phyloP scores from a whole-genome alignment of 2,888 invertebrate species.

The Helobdella robusta region DNA sequence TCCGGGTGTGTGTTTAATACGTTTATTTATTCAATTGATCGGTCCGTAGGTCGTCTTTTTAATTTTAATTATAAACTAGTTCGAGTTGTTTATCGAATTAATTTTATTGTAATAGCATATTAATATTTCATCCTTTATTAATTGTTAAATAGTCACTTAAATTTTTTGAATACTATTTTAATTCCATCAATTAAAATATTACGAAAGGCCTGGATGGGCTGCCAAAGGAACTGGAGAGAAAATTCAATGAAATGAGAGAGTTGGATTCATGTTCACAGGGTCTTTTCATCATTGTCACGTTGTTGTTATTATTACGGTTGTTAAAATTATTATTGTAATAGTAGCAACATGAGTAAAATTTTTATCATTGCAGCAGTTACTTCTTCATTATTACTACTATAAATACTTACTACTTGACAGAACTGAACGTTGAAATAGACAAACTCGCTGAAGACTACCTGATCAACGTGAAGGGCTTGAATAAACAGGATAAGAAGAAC shows the following conservation, averaged over 20 bases:
- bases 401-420: slow-evolving; percentile 40
- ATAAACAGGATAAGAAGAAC: slow-evolving; percentile 70
- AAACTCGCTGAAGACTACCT: slow-evolving; percentile 68
- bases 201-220: slow-evolving; percentile 76
- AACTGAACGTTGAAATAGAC: slow-evolving; percentile 74
- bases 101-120: background rate
- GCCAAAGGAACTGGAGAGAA: slow-evolving; percentile 84
- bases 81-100: background rate
- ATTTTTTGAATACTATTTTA: background rate
- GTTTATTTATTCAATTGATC: too few relatives aligned
- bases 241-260: slow-evolving; percentile 90
- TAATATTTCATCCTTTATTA: too few relatives aligned
- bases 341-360: too few relatives aligned
- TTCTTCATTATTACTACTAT: too few relatives aligned
- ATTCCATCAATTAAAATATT: background rate
- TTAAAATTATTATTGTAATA: too few relatives aligned
- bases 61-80: background rate
- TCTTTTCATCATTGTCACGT: too few relatives aligned
- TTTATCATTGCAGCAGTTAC: too few relatives aligned
- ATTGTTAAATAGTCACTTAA: too few relatives aligned
- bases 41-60: too few relatives aligned
- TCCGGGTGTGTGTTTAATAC: too few relatives aligned
- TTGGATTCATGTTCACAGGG: slow-evolving; percentile 74
- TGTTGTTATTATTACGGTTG: too few relatives aligned
- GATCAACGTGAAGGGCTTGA: slow-evolving; percentile 57